Base-by-base conservation (phyloP, 2,888 invertebrate species). In the Nomada flava region DNA sequence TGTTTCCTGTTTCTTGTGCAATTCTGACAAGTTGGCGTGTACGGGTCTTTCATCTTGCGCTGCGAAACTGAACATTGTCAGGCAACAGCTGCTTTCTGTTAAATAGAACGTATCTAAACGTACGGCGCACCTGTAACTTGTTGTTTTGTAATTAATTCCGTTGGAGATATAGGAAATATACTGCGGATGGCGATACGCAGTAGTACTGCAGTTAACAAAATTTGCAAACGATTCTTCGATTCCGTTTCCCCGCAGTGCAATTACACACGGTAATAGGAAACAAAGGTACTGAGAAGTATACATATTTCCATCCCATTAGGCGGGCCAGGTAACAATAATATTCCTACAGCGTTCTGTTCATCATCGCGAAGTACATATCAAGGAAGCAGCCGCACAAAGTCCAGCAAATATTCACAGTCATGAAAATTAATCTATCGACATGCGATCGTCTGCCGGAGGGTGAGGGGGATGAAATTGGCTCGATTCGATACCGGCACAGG, bases 371-470 rank as follows among this genome's bases (percentile, higher is more conserved):
- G 23, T 23, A 23, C 23, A 84, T 80, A 72, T 76, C 55, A 63
- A 57, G 20, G 57, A 52, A 57, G 20, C n/a, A 57, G 15, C n/a
- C 47, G 47, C 36, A 13, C 63, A 42, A 62, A 74, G 70, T 79
- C 76, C 67, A 62, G 79, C 77, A 68, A 42, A 75, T 79, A 81
- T 85, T 88, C 79, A 85, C 86, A 85, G 88, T 89, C 86, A 85
- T 84, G 82, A 88, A 87, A 90, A 90, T 90, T 89, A 88, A 88
- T 88, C 79, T 80, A 86, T 72, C 44, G 63, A 62, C 50, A 63
- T 55, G 15, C 73, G 62, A 76, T 72, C 72, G 52, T 3, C 20
- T 55, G 18, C 3, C 20, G 2, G 18, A 15, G 36, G 13, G 11
- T 0, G 53, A n/a, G 53, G 36, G 36, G 42, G 11, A 20, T 26